Evolutionary conservation across 2,113 vertebrate species (phyloP).

Genomic region (Rhinoderma darwinii): DNA sequence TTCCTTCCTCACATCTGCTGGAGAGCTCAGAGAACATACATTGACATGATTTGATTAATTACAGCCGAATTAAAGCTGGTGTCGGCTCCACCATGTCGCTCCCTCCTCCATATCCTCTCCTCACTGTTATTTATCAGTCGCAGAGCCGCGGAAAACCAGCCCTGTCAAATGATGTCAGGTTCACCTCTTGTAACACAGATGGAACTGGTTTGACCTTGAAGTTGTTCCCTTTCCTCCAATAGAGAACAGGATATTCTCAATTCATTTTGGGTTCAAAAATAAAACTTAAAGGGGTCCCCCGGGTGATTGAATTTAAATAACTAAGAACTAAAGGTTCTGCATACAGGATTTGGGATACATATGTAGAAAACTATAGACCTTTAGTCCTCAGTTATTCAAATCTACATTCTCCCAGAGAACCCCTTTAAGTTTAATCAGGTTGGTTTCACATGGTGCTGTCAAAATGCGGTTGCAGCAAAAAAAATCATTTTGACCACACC

Average conservation of each 20-base stretch:
- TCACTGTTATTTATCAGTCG: slow-evolving; percentile 4
- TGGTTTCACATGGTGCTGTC: no score
- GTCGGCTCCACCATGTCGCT: slow-evolving; percentile 43
- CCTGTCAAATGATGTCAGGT: not conserved
- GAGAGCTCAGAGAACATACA: not conserved
- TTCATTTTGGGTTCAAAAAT: not conserved
- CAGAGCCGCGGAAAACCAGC: not conserved
- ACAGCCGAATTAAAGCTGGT: slow-evolving; percentile 32
- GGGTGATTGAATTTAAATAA: no score
- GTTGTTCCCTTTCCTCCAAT: not conserved
- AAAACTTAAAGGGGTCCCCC: no score
- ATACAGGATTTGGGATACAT: no score
- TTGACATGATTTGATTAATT: slow-evolving; percentile 46
- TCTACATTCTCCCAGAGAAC: no score
- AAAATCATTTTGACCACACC: no score
- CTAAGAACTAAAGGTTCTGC: no score
- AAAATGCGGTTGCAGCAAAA: no score
- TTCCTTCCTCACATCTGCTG: slow-evolving; percentile 35
- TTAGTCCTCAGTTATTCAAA: no score
- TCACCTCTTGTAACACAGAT: not conserved
- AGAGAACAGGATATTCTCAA: not conserved
- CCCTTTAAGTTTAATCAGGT: no score
- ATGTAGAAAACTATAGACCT: no score
- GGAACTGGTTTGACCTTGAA: not conserved
- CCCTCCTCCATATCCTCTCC: slow-evolving; percentile 35